These are phyloP conservation scores for Chloroceryle amazona DNA, from an alignment of 2,797 vertebrate species.

Conservation along the genomic window DNA sequence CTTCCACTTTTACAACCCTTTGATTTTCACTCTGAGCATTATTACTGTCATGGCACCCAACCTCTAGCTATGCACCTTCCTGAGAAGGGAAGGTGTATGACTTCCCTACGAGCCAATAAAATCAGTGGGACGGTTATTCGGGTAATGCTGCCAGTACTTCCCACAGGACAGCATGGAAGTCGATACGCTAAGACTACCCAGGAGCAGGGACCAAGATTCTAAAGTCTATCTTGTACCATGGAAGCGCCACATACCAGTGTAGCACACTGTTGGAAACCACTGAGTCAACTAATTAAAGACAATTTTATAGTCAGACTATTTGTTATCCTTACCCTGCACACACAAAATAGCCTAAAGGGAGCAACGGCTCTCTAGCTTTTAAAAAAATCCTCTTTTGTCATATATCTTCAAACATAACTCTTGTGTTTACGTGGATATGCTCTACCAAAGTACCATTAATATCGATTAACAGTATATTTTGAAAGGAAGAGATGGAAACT, in stretches of 20 bases:
- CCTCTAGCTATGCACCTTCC: constrained; percentile 55
- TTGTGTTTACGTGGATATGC: background rate
- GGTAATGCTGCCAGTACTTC: constrained; percentile 52
- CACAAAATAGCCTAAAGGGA: constrained; percentile 5
- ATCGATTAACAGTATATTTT: constrained; percentile 27
- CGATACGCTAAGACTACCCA: constrained; percentile 38
- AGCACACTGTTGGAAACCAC: constrained; percentile 50
- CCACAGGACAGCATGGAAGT: constrained; percentile 48
- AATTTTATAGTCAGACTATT: constrained; percentile 48
- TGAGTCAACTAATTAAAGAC: constrained; percentile 58
- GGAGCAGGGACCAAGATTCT: constrained; percentile 26
- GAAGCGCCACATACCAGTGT: constrained; percentile 17
- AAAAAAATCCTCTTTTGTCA: background rate
- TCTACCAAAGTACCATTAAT: background rate
- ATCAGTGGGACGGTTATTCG: constrained; percentile 68
- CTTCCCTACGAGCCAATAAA: constrained; percentile 69
- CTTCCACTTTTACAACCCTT: constrained; percentile 55
- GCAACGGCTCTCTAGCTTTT: background rate
- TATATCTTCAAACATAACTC: background rate
- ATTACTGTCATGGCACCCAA: constrained; percentile 68
- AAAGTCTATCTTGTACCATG: constrained; percentile 28
- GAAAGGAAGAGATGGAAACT: background rate
- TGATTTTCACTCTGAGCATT: constrained; percentile 69
- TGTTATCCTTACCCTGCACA: background rate
- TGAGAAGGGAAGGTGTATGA: constrained; percentile 58